These are phyloP conservation scores for Heteromyza rotundicornis DNA, from an alignment of 2,888 invertebrate genomes.

Conservation along the genomic window DNA sequence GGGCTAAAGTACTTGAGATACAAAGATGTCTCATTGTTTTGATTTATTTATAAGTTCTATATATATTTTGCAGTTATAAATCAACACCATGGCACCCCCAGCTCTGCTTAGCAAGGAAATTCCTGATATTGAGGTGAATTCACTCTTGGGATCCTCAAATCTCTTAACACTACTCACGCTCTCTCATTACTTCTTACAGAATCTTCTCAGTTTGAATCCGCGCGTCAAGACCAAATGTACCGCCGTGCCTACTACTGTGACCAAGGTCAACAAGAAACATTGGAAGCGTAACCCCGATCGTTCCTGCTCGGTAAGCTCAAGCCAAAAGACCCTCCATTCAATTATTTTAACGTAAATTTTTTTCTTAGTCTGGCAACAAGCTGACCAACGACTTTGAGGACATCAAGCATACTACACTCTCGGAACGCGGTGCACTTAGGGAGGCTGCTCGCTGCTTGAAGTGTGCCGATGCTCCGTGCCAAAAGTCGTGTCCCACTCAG, in stretches of 20 bases:
- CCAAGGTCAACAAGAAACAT: slow-evolving; percentile 86
- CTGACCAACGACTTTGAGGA: slow-evolving; percentile 92
- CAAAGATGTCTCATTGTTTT: neutral
- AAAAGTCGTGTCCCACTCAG: slow-evolving; percentile 98
- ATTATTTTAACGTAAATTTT: neutral
- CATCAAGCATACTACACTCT: slow-evolving; percentile 95
- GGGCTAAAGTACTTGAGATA: neutral
- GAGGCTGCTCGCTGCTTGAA: slow-evolving; percentile 90
- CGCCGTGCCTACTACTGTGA: slow-evolving; percentile 81
- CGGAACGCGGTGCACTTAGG: slow-evolving; percentile 90
- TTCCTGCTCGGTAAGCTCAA: slow-evolving; percentile 76
- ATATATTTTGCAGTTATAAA: neutral
- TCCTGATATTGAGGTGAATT: slow-evolving; percentile 81
- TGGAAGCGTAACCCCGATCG: slow-evolving; percentile 95
- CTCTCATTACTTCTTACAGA: slow-evolving; percentile 68
- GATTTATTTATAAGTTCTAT: too few species aligned
- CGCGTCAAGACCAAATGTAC: slow-evolving; percentile 77
- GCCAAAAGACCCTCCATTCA: neutral
- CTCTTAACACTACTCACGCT: neutral
- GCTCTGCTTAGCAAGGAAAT: slow-evolving; percentile 72
- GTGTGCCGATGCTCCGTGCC: slow-evolving; percentile 96
- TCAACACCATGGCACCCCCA: slow-evolving; percentile 60
- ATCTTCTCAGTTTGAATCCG: slow-evolving; percentile 85
- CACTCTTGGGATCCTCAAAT: too few species aligned
- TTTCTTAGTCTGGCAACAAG: slow-evolving; percentile 67